A percentile compares a stretch with the other conserved stretches of the same genome.
Evolutionary conservation across 2,797 vertebrate species (phyloP).

Genomic region (Sebastes goodei): DNA sequence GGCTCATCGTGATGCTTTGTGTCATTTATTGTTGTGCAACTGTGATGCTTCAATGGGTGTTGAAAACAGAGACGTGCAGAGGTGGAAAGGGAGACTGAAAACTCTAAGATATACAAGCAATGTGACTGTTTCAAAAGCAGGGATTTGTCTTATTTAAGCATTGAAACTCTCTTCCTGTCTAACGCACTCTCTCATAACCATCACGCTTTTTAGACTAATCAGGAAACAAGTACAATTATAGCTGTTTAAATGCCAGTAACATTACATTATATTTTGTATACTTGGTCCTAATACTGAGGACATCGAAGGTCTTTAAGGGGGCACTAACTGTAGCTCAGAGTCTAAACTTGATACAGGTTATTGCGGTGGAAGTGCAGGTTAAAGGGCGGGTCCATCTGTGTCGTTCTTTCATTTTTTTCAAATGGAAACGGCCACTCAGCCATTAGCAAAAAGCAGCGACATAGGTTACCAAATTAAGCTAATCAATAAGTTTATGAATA

Average conservation of each 20-base stretch:
- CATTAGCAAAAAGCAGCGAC: background rate
- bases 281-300: background rate
- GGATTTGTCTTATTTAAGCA: too few species aligned
- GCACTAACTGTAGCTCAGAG: background rate
- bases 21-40: background rate
- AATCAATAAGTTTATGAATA: background rate
- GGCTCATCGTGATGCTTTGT: background rate
- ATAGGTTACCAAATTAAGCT: fast-evolving
- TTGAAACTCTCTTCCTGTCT: background rate
- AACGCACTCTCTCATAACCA: too few species aligned
- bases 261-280: background rate
- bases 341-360: background rate
- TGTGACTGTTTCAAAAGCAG: background rate
- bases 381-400: background rate
- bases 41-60: background rate
- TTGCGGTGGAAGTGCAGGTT: background rate
- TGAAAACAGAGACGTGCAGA: background rate
- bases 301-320: background rate
- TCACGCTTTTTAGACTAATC: background rate
- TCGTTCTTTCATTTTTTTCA: background rate
- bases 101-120: background rate
- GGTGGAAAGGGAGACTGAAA: conserved; percentile 1
- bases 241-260: conserved; percentile 4
- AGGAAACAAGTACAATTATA: background rate
- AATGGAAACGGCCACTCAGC: background rate